Base-by-base conservation (phyloP, 2,888 invertebrate species). In the Drosophila kanekoi region DNA sequence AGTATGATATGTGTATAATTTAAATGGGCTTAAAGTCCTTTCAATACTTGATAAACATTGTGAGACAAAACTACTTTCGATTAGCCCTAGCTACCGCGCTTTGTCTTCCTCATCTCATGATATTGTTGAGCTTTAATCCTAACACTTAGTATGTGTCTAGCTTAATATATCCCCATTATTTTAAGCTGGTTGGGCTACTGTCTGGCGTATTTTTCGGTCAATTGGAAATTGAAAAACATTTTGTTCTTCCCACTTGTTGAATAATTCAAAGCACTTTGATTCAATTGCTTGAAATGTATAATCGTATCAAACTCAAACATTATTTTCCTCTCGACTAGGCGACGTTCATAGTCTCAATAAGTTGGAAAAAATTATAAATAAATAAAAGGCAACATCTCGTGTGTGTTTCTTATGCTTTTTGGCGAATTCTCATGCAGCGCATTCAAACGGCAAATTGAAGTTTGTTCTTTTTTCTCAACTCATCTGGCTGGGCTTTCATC, bases 381-480 rank as follows among this genome's bases (percentile, higher is more conserved):
- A 37, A 62, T 61, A 49, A 43, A 20, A 32, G 64, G 37, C 33
- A 48, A 41, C 28, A 64, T 13, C 14, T 54, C 35, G 44, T 33
- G 18, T 53, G 23, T 14, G 37, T n/a, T n/a, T n/a, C n/a, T n/a
- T n/a, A n/a, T 32, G 56, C 44, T 20, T 40, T 16, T 14, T 35
- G 28, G 9, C 13, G 60, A 48, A 67, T 67, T 67, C 63, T n/a
- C 35, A 54, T 54, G 53, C 72, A 49, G 60, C 28, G 77, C 75
- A 68, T 57, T 75, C 64, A 72, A 51, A 64, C 77, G 64, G 58
- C 61, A 76, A 76, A 76, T 76, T 72, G 72, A 72, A 72, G 76
- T 64, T 56, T 52, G 38, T 40, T 52, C 14, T 28, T 65, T n/a
- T 44, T 18, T 40, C 2, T 9, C 9, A 8, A 35, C 32, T 14